Evolutionary conservation across 2,113 vertebrate species (phyloP).

Genomic region (Phainopepla nitens): DNA sequence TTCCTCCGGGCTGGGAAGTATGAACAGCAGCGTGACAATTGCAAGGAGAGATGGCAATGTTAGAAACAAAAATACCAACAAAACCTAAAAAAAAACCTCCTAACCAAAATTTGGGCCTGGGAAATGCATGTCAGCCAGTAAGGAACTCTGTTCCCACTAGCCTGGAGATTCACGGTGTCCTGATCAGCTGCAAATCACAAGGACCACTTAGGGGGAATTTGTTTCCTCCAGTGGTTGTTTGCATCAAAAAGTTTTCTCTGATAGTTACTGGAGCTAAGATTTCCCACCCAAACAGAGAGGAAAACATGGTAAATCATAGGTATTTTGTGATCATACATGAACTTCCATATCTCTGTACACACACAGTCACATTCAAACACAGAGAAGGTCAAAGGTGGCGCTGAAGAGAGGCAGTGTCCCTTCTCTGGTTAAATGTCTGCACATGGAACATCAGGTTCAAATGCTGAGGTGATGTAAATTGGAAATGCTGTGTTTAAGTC

Average conservation of each 20-base stretch:
- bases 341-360: neutral
- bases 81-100: neutral
- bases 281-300: neutral
- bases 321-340: neutral
- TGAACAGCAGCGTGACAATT: neutral
- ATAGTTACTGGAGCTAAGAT: neutral
- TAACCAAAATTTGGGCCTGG: neutral
- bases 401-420: neutral
- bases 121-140: neutral
- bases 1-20: neutral
- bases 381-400: neutral
- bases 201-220: neutral
- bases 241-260: neutral
- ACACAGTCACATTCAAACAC: neutral
- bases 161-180: neutral
- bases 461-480: neutral
- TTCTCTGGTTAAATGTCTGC: neutral
- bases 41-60: neutral
- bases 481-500: neutral
- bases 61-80: neutral
- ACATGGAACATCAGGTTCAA: neutral
- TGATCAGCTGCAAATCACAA: neutral
- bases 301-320: neutral
- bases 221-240: neutral
- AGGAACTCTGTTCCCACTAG: neutral